phyloP scores from a whole-genome alignment of 2,888 invertebrate species.

The Priocnemis perturbator region DNA sequence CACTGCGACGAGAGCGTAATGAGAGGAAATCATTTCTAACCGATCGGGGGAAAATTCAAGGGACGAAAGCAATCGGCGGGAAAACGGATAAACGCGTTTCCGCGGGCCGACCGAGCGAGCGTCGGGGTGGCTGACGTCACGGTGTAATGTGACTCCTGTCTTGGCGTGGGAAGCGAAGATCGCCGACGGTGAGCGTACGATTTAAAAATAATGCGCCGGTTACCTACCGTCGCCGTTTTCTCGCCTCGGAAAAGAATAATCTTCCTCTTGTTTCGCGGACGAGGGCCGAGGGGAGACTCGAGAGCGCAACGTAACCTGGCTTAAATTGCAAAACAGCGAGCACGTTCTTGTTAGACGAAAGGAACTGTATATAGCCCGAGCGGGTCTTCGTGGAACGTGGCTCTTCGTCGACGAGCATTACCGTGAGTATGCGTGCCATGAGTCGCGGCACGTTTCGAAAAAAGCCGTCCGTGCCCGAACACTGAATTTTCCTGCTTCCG shows the following conservation, averaged over 20 bases:
- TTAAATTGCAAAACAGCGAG: slow-evolving; percentile 8
- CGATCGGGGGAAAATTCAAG: slow-evolving; percentile 51
- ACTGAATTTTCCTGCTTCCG: slow-evolving; percentile 54
- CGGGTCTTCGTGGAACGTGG: neutral
- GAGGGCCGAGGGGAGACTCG: slow-evolving; percentile 47
- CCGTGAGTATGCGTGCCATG: slow-evolving; percentile 1
- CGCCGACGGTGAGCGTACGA: neutral
- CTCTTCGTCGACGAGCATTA: slow-evolving; percentile 8
- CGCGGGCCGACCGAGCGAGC: neutral
- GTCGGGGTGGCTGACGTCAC: too few species aligned
- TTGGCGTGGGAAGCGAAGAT: neutral
- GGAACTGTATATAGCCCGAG: neutral
- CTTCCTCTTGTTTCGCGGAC: slow-evolving; percentile 1
- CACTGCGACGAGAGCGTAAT: slow-evolving; percentile 56
- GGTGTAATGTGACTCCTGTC: too few species aligned
- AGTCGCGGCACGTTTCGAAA: slow-evolving; percentile 33
- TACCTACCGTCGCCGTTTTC: too few species aligned
- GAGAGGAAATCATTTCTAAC: slow-evolving; percentile 62
- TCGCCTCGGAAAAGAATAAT: neutral
- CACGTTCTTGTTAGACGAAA: slow-evolving; percentile 4
- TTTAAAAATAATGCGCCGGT: too few species aligned
- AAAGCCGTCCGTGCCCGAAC: slow-evolving; percentile 37
- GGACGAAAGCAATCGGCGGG: slow-evolving; percentile 32
- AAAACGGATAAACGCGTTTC: slow-evolving; percentile 23
- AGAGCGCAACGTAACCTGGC: neutral